Evolutionary conservation across 2,888 invertebrate species (phyloP).

Genomic region (Callyntrura sp.): DNA sequence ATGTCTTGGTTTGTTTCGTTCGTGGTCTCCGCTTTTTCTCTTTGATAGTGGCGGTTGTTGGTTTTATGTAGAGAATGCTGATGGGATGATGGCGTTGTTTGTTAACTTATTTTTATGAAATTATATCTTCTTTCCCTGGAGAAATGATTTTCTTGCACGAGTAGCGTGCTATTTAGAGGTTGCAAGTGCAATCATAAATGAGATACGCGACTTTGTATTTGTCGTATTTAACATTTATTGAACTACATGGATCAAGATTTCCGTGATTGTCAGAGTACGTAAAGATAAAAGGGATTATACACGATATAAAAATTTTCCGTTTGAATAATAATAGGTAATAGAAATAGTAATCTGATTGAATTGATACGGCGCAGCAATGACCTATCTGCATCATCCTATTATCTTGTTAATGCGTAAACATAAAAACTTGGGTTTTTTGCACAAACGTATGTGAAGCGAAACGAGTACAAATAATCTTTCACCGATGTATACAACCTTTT

Average conservation of each 20-base stretch:
- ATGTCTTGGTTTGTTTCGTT: no score
- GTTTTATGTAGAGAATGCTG: neutral
- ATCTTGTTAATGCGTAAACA: neutral
- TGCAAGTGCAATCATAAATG: no score
- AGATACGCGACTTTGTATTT: neutral
- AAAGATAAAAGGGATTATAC: no score
- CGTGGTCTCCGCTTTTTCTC: neutral
- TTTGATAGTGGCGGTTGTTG: neutral
- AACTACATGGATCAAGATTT: neutral
- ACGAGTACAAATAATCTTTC: no score
- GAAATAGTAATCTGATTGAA: no score
- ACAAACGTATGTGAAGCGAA: neutral
- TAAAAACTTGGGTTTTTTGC: neutral
- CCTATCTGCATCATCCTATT: neutral
- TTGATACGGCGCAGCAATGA: neutral
- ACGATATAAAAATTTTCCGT: neutral
- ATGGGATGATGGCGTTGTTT: constrained; percentile 23
- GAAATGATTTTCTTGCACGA: neutral
- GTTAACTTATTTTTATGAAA: constrained; percentile 20
- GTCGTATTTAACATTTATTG: neutral
- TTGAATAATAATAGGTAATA: neutral
- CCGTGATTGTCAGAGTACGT: no score
- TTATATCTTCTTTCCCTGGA: constrained; percentile 47
- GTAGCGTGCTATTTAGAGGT: no score
- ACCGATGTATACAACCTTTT: no score